phyloP scores from a whole-genome alignment of 2,113 vertebrate genomes.

The Festucalex cinctus region DNA sequence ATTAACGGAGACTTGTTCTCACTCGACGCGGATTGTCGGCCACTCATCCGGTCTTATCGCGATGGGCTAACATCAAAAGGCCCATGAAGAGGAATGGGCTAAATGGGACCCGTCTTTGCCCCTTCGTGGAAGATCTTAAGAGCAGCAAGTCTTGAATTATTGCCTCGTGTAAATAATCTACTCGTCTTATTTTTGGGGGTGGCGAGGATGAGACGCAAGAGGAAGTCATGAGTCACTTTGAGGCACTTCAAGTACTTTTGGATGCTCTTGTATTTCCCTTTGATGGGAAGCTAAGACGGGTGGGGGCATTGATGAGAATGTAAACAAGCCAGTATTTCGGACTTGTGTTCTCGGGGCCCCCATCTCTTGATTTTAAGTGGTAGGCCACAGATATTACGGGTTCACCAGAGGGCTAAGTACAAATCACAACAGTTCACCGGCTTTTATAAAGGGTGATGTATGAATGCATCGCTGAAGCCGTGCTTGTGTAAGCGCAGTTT shows the following conservation, averaged over 20 bases:
- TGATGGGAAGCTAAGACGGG: slow-evolving; percentile 57
- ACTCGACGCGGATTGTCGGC: slow-evolving; percentile 69
- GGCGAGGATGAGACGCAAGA: slow-evolving; percentile 32
- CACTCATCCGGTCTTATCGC: slow-evolving; percentile 70
- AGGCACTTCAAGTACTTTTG: slow-evolving; percentile 54
- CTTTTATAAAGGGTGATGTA: slow-evolving; percentile 10
- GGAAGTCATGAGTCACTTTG: slow-evolving; percentile 58
- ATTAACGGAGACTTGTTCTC: slow-evolving; percentile 73
- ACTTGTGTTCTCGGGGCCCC: slow-evolving; percentile 40
- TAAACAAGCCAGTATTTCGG: slow-evolving; percentile 53
- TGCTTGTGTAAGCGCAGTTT: slow-evolving; percentile 47
- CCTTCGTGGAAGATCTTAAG: slow-evolving; percentile 57
- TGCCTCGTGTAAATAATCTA: slow-evolving; percentile 71
- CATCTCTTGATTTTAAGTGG: slow-evolving; percentile 31
- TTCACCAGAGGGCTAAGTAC: slow-evolving; percentile 12
- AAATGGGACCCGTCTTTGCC: slow-evolving; percentile 57
- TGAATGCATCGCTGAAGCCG: slow-evolving; percentile 49
- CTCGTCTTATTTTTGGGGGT: slow-evolving; percentile 38
- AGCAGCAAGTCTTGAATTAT: slow-evolving; percentile 71
- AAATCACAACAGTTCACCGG: neutral
- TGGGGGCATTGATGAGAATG: slow-evolving; percentile 53
- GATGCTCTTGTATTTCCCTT: slow-evolving; percentile 61
- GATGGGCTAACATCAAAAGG: slow-evolving; percentile 71
- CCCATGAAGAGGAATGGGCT: slow-evolving; percentile 64
- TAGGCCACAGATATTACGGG: slow-evolving; percentile 19